Base-by-base conservation (phyloP, 2,113 vertebrate species). In the Sinosuthora webbiana region DNA sequence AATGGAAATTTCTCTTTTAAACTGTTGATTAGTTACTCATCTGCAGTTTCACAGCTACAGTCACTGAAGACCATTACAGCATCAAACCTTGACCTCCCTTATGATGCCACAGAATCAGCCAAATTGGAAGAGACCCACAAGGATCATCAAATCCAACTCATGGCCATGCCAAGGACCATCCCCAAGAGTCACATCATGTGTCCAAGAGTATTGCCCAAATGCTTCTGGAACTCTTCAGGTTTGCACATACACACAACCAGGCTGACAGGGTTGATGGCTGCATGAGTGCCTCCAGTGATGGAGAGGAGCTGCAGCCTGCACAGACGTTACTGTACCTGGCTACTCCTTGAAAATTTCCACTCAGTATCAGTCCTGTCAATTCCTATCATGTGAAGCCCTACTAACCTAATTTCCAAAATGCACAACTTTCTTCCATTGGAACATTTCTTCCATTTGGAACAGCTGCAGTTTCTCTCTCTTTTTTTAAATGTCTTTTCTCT, bases 401-500 rank as follows among this genome's bases (percentile, higher is more conserved):
- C 17, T 81, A 52, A 68, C 18, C 62, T 68, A 4, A 68, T 74
- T 93, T 88, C 76, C 42, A 86, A 90, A 83, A 83, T 45, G 68
- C 24, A 47, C 11, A 52, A 41, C 22, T 63, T 85, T 57, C 35
- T 85, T 77, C 39, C 33, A n/a, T 22, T 82, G 14, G 31, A 45
- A 60, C 57, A 37, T 37, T 37, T 37, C 35, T 33, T 8, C 21
- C 76, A 39, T 33, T 41, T 59, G 63, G 30, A 94, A 86, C 35
- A 69, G 31, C 50, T 62, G 33, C 17, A 77, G 45, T 37, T 89
- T 65, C 55, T 65, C 23, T 49, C 42, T 83, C 37, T 44, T 24
- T 86, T 78, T 67, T 79, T 18, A 71, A 23, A 69, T 53, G 76
- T 68, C 23, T 95, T 70, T 83, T 81, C 69, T 87, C 56, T 67